Percentiles rank a stretch among this genome's conserved stretches.
phyloP scores from a whole-genome alignment of 1,140 invertebrate genomes.

The Chlorops oryzae region DNA sequence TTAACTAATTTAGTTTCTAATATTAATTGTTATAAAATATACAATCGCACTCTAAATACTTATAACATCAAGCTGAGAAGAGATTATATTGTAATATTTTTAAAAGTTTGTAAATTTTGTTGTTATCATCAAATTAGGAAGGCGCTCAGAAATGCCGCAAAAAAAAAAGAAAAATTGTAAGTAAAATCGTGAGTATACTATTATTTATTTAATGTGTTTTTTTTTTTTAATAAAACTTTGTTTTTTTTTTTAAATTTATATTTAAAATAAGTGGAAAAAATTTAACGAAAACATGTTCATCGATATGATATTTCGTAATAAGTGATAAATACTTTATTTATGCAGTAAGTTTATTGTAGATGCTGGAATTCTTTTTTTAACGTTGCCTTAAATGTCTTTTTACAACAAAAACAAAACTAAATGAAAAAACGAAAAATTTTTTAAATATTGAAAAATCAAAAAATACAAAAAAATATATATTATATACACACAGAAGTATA shows the following conservation, averaged over 20 bases:
- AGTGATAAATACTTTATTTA: too few species aligned
- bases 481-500: too few species aligned
- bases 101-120: not conserved
- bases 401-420: slow-evolving; percentile 1
- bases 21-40: not conserved
- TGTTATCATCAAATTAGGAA: not conserved
- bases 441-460: too few species aligned
- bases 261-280: too few species aligned
- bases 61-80: slow-evolving; percentile 15
- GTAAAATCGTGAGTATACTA: not conserved
- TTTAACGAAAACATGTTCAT: too few species aligned
- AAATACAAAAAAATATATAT: too few species aligned
- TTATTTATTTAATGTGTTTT: not conserved
- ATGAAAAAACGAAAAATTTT: too few species aligned
- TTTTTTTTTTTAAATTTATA: too few species aligned
- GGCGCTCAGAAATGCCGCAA: not conserved
- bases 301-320: too few species aligned
- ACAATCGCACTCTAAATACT: not conserved
- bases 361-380: slow-evolving; percentile 1
- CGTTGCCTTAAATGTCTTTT: slow-evolving; percentile 12
- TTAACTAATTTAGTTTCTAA: too few species aligned
- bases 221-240: slow-evolving; percentile 1
- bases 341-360: too few species aligned
- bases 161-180: not conserved
- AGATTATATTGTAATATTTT: slow-evolving; percentile 5